Percentiles rank a stretch among this genome's conserved stretches.
Evolutionary conservation across 2,113 vertebrate genomes (phyloP).

Genomic region (Calidris pygmaea): DNA sequence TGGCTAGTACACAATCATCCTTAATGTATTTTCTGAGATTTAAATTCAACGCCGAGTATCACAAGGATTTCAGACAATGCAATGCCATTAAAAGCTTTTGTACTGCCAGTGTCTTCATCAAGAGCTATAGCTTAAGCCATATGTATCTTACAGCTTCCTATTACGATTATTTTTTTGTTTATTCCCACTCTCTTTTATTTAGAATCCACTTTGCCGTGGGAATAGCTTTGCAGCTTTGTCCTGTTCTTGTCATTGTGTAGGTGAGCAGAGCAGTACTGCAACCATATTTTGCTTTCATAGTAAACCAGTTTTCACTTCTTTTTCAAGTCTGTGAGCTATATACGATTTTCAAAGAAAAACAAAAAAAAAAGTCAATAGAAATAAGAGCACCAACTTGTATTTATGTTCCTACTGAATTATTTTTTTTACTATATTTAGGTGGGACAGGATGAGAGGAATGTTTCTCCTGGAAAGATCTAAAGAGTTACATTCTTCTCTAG

Average conservation of each 20-base stretch:
- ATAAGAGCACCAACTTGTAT: not conserved
- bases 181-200: not conserved
- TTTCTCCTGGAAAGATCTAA: not conserved
- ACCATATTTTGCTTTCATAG: not conserved
- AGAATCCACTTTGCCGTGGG: not conserved
- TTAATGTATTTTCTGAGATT: conserved; percentile 45
- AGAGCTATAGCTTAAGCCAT: not conserved
- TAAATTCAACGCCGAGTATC: not conserved
- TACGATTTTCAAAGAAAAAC: not conserved
- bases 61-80: not conserved
- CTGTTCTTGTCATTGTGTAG: not conserved
- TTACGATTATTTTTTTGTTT: not conserved
- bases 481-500: not conserved
- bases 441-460: not conserved
- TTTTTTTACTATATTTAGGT: not conserved
- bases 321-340: not conserved
- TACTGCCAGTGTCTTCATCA: not conserved
- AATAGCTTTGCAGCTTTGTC: conserved; percentile 8
- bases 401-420: not conserved
- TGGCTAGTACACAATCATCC: not conserved
- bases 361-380: not conserved
- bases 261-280: not conserved
- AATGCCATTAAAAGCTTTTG: conserved; percentile 1
- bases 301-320: not conserved
- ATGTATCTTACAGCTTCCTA: not conserved